Evolutionary conservation across 2,113 vertebrate genomes (phyloP).

Genomic region (Spheniscus mendiculus): DNA sequence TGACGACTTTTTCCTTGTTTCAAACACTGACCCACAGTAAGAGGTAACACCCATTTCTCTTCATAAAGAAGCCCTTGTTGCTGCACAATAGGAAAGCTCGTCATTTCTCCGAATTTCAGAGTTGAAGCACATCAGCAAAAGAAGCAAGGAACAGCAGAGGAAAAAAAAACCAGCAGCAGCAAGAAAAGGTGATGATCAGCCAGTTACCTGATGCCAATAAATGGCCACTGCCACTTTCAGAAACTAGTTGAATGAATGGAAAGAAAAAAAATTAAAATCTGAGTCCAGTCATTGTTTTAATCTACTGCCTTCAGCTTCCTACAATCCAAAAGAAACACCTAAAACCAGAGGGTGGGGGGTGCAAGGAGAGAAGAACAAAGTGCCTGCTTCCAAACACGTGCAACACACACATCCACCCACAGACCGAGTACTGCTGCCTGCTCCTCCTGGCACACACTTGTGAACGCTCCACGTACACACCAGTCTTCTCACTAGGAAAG

Average conservation of each 20-base stretch:
- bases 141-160: background rate
- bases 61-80: background rate
- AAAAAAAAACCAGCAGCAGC: background rate
- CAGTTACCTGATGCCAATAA: background rate
- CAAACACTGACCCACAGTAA: background rate
- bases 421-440: background rate
- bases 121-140: constrained; percentile 17
- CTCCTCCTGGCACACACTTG: fast-evolving
- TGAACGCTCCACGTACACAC: fast-evolving
- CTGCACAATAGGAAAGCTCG: background rate
- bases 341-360: fast-evolving
- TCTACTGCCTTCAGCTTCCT: background rate
- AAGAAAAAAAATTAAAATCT: background rate
- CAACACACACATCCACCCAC: background rate
- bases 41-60: background rate
- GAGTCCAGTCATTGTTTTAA: background rate
- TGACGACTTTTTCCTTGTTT: background rate
- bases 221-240: constrained; percentile 22
- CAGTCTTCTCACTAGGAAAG: background rate
- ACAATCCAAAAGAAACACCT: background rate
- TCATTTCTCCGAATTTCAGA: background rate
- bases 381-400: background rate
- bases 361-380: background rate
- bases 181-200: background rate
- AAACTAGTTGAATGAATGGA: background rate